Base-by-base conservation (phyloP, 2,113 vertebrate genomes). In the Eidolon helvum region DNA sequence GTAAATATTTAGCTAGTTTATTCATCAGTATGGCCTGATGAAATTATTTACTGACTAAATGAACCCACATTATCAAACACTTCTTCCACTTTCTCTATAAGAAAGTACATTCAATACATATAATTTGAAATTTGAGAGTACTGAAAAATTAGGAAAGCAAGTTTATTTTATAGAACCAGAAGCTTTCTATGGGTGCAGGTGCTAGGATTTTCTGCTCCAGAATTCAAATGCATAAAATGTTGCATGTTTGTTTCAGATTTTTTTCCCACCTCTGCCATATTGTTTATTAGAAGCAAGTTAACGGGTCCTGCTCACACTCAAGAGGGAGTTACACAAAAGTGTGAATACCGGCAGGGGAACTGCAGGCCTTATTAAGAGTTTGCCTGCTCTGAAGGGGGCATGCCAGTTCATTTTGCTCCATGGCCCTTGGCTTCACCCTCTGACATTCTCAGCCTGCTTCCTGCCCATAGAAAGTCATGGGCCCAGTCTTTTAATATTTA, bases 41-140 rank as follows among this genome's bases (percentile, higher is more conserved):
- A 93, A 71, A 63, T 57, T 65, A 94, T 55, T 94, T 84, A 66
- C 75, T 90, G 38, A 69, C 35, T 83, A 63, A 94, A 87, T 79
- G 57, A 92, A 63, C 38, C 28, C 55, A 88, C 78, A 78, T 92
- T 66, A 94, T 72, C 35, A 77, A 91, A 24, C 38, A 38, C 14
- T 84, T 86, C 72, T 75, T 38, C 74, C 53, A 65, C 4, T 16
- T 83, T 28, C 45, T 95, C 91, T 79, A 59, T 38, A 78, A 50
- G 87, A 21, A 75, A 74, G 48, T 40, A 91, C 61, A 89, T 72
- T 88, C 82, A 96, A 28, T 59, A 63, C 24, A 77, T 15, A 16
- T 45, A 63, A 79, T 71, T 93, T 94, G 68, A 80, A 88, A 77
- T 53, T 57, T 91, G 40, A 96, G 24, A 83, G 55, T 48, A 90